These are phyloP conservation scores for Eupsittula cactorum DNA, from an alignment of 2,113 vertebrate species.

Conservation along the genomic window DNA sequence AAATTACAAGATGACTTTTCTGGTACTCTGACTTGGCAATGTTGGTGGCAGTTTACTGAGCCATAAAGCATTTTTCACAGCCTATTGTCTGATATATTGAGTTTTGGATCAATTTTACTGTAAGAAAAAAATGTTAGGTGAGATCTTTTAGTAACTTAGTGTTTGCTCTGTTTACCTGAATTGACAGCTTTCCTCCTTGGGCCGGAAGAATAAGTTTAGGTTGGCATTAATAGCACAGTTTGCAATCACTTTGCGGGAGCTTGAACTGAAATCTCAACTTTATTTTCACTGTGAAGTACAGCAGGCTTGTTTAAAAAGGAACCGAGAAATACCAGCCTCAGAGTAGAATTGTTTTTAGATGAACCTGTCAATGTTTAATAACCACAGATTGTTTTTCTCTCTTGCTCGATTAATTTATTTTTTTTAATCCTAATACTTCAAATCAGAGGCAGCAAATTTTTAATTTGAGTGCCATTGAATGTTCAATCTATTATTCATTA, in stretches of 20 bases:
- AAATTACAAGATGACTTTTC: neutral
- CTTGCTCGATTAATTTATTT: neutral
- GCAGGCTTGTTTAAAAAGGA: neutral
- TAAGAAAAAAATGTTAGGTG: neutral
- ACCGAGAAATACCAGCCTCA: neutral
- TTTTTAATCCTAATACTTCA: neutral
- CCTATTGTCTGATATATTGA: neutral
- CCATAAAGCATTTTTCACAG: neutral
- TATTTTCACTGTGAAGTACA: neutral
- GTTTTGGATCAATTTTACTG: neutral
- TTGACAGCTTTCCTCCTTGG: neutral
- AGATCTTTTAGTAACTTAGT: neutral
- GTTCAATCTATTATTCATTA: neutral
- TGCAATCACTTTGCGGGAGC: neutral
- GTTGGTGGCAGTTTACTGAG: neutral
- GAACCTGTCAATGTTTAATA: neutral
- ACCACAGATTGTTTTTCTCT: neutral
- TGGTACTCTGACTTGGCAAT: neutral
- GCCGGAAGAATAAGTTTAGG: neutral
- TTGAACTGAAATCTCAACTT: neutral
- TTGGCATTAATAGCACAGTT: neutral
- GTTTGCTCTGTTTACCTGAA: neutral
- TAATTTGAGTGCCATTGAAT: neutral
- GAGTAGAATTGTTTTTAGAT: neutral
- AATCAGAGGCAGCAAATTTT: neutral